A percentile compares a stretch with the other conserved stretches of the same genome.
Evolutionary conservation across 2,888 invertebrate genomes (phyloP).

Genomic region (Lepidocyrtoides sp.): DNA sequence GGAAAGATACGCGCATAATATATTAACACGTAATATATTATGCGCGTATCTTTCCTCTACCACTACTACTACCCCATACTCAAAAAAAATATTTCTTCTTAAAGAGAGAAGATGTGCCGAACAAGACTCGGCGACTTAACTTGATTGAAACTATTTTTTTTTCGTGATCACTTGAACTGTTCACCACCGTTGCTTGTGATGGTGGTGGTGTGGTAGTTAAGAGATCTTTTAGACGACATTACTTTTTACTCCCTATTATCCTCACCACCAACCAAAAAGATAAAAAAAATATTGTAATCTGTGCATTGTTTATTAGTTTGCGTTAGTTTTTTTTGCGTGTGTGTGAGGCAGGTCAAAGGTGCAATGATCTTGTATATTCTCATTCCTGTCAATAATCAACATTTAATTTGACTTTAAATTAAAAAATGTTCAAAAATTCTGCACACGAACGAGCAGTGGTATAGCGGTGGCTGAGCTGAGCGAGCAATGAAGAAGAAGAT

Average conservation of each 20-base stretch:
- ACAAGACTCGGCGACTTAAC: too few relatives aligned
- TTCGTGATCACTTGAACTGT: slow-evolving; percentile 18
- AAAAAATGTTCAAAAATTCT: slow-evolving; percentile 73
- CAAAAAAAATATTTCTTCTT: slow-evolving; percentile 36
- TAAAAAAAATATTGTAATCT: slow-evolving; percentile 32
- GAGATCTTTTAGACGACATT: slow-evolving; percentile 46
- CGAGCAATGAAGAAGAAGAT: background rate
- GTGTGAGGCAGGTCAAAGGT: slow-evolving; percentile 79
- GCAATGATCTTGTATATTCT: slow-evolving; percentile 72
- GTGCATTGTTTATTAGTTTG: slow-evolving; percentile 36
- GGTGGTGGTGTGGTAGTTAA: background rate
- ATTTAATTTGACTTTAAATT: slow-evolving; percentile 78
- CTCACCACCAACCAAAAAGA: slow-evolving; percentile 44
- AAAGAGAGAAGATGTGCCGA: background rate
- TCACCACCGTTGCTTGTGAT: too few relatives aligned
- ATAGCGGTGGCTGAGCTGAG: slow-evolving; percentile 49
- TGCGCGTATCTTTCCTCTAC: slow-evolving; percentile 42
- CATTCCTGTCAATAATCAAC: slow-evolving; percentile 77
- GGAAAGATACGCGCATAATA: slow-evolving; percentile 51
- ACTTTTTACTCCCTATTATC: slow-evolving; percentile 41
- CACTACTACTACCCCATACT: slow-evolving; percentile 1
- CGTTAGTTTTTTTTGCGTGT: slow-evolving; percentile 34
- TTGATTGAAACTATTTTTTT: slow-evolving; percentile 54
- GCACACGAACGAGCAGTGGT: slow-evolving; percentile 70
- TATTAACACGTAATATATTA: slow-evolving; percentile 65